A percentile compares a stretch with the other conserved stretches of the same genome.
Conservation (phyloP, 2,797 vertebrate genomes). For the Miichthys miiuy region DNA sequence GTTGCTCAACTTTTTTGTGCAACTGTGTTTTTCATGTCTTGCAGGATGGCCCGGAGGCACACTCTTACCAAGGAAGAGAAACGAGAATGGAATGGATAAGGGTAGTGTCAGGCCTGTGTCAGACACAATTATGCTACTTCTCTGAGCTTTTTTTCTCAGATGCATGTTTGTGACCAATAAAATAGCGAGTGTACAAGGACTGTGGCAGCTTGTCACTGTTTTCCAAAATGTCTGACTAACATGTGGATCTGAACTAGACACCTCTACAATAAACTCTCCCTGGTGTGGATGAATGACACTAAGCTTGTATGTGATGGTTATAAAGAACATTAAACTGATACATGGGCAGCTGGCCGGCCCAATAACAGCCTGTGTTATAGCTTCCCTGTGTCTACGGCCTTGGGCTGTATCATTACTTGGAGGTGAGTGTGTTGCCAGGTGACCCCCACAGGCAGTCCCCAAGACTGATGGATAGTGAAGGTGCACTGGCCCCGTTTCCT, state of each 20-base stretch:
- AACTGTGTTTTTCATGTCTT: slow-evolving; percentile 54
- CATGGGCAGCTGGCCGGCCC: slow-evolving; percentile 49
- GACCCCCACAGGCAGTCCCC: slow-evolving; percentile 53
- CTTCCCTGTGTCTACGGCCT: slow-evolving; percentile 62
- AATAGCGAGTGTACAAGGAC: slow-evolving; percentile 26
- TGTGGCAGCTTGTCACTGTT: slow-evolving; percentile 42
- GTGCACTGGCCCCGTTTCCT: slow-evolving; percentile 52
- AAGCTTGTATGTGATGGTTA: slow-evolving; percentile 61
- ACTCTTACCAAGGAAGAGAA: slow-evolving; percentile 40
- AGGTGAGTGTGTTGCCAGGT: slow-evolving; percentile 57
- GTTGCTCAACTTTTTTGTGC: slow-evolving; percentile 27
- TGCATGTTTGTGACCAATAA: slow-evolving; percentile 51
- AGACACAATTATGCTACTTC: slow-evolving; percentile 55
- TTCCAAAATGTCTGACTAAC: slow-evolving; percentile 42
- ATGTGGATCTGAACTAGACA: slow-evolving; percentile 30
- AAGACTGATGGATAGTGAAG: slow-evolving; percentile 55
- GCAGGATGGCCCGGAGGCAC: slow-evolving; percentile 51
- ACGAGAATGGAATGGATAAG: slow-evolving; percentile 56
- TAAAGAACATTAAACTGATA: slow-evolving; percentile 69
- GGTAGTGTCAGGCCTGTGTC: slow-evolving; percentile 61
- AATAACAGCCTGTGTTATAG: slow-evolving; percentile 65
- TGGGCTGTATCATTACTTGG: slow-evolving; percentile 67
- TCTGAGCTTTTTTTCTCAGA: not conserved
- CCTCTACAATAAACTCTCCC: slow-evolving; percentile 33
- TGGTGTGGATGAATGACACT: slow-evolving; percentile 54